Percentiles rank a stretch among this genome's conserved stretches.
phyloP scores from a whole-genome alignment of 2,797 vertebrate species.

The Aratinga solstitialis region DNA sequence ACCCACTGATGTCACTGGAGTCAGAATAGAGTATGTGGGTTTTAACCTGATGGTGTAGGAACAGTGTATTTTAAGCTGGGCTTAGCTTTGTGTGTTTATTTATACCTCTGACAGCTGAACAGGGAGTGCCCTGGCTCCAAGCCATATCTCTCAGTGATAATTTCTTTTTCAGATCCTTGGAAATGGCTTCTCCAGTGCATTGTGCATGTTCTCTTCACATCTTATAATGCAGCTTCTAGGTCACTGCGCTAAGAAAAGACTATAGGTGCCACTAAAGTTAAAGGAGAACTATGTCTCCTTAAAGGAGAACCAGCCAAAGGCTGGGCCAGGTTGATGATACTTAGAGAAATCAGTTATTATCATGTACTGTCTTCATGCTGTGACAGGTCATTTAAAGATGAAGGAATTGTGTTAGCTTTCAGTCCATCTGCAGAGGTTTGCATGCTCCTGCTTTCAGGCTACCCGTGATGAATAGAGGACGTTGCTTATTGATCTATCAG shows the following conservation, averaged over 20 bases:
- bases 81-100: conserved; percentile 25
- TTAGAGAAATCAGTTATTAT: conserved; percentile 1
- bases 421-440: not conserved
- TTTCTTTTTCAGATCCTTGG: not conserved
- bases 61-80: not conserved
- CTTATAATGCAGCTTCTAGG: conserved; percentile 33
- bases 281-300: not conserved
- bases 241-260: conserved; percentile 39
- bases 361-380: not conserved
- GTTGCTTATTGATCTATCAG: not conserved
- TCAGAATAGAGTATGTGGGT: not conserved
- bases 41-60: not conserved
- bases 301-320: not conserved
- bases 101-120: conserved; percentile 14
- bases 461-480: not conserved
- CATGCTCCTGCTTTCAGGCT: not conserved
- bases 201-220: conserved; percentile 10
- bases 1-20: not conserved
- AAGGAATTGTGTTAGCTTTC: not conserved
- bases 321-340: not conserved
- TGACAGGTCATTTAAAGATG: not conserved
- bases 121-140: not conserved
- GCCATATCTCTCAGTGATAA: not conserved
- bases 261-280: not conserved
- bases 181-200: not conserved